Percentiles rank a stretch among this genome's conserved stretches.
Conservation (phyloP, 1,140 invertebrate species). For the Lutraria rhynchaena region DNA sequence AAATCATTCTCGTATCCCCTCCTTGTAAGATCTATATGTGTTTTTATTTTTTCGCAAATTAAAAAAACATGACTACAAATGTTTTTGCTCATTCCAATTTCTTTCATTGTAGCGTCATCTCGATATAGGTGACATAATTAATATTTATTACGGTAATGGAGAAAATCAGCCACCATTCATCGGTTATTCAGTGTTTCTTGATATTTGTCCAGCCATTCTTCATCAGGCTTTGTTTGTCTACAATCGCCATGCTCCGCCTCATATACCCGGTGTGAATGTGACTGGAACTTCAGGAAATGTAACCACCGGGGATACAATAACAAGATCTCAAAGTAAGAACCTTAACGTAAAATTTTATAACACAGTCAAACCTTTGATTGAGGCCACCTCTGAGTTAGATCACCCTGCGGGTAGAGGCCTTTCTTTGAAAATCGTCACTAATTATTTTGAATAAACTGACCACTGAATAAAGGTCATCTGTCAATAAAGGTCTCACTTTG, state of each 20-base stretch:
- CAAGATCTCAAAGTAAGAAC: background rate
- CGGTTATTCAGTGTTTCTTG: slow-evolving; percentile 6
- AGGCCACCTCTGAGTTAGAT: too few relatives aligned
- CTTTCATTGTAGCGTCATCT: background rate
- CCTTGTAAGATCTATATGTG: too few relatives aligned
- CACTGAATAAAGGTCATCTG: too few relatives aligned
- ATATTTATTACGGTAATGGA: background rate
- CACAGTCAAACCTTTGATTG: too few relatives aligned
- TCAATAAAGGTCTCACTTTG: too few relatives aligned
- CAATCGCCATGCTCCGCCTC: background rate
- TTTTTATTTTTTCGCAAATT: too few relatives aligned
- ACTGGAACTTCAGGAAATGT: background rate
- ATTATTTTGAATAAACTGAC: too few relatives aligned
- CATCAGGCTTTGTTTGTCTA: background rate
- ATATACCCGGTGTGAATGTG: background rate
- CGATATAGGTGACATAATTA: background rate
- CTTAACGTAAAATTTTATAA: background rate
- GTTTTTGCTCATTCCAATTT: background rate
- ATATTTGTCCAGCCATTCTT: slow-evolving; percentile 33
- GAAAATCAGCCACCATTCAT: background rate
- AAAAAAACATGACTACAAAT: too few relatives aligned
- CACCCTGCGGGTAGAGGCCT: too few relatives aligned
- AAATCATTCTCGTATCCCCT: too few relatives aligned
- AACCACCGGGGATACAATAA: background rate
- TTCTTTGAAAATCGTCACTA: too few relatives aligned